Evolutionary conservation across 2,113 vertebrate species (phyloP), one percentile per base, ranked within the genome.

Genomic region (Ornithorhynchus anatinus): DNA sequence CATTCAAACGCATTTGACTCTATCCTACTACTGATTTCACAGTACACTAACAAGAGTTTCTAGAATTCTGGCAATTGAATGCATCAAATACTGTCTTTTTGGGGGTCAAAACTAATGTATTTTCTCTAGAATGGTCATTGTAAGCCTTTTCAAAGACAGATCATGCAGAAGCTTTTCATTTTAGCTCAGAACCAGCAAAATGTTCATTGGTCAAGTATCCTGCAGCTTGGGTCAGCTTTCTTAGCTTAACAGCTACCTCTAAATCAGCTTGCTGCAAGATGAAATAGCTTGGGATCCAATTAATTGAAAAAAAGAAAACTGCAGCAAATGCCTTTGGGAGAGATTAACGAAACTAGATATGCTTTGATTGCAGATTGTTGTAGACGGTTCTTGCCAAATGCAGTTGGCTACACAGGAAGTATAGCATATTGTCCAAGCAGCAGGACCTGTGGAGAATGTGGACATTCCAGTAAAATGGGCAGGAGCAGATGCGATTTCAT

Each of bases 241-340:
- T 72, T 65, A 54, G 40, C 50, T 73, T 51, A 31, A 60, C 63
- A 51, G 48, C 57, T 85, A 77, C 78, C 69, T 85, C 23, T 77
- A 77, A 73, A 66, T 73, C 60, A 81, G 33, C 47, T 75, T 48
- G 56, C 72, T 58, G 72, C 52, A 79, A 72, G 65, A 77, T 75
- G 66, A 84, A 81, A 80, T 85, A 78, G 81, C 80, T 75, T 78
- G 83, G 70, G 83, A 70, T n/a, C 75, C 78, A 85, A 82, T 81
- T 84, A 85, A 85, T 84, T 81, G 75, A 85, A 79, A 77, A 47
- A 61, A 37, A n/a, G 23, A 31, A 77, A 57, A 69, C 56, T 37
- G 17, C 56, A 73, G 52, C 39, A 51, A 77, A 81, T 75, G 50
- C 78, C 47, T 0, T 48, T 75, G 80, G 73, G 83, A 81, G 72